Evolutionary conservation across 2,888 invertebrate species (phyloP).

Genomic region (Hydrotaea cyrtoneurina): DNA sequence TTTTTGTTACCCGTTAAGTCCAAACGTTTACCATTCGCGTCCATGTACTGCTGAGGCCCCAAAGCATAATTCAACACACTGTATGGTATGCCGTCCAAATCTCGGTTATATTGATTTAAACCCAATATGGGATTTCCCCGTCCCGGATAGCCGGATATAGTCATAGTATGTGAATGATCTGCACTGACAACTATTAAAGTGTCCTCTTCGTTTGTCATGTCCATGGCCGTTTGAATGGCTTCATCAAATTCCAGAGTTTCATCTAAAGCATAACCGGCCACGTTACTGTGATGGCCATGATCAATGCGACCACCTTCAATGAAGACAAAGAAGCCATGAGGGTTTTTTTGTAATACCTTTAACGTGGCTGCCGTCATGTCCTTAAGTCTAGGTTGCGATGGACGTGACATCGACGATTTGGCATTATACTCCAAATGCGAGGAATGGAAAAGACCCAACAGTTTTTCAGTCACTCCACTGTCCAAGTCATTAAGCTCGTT

Average conservation of each 20-base stretch:
- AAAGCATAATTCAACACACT: slow-evolving; percentile 88
- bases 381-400: slow-evolving; percentile 83
- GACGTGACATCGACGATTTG: slow-evolving; percentile 76
- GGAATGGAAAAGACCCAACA: slow-evolving; percentile 83
- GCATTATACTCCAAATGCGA: slow-evolving; percentile 83
- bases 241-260: slow-evolving; percentile 89
- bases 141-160: slow-evolving; percentile 87
- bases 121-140: slow-evolving; percentile 83
- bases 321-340: slow-evolving; percentile 83
- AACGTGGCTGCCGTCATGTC: slow-evolving; percentile 86
- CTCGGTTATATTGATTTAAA: slow-evolving; percentile 73
- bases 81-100: slow-evolving; percentile 81
- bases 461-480: slow-evolving; percentile 80
- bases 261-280: slow-evolving; percentile 86
- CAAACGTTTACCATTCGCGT: slow-evolving; percentile 71
- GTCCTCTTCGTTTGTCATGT: slow-evolving; percentile 85
- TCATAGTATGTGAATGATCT: slow-evolving; percentile 90
- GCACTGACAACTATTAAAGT: slow-evolving; percentile 90
- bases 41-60: slow-evolving; percentile 82
- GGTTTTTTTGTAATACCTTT: slow-evolving; percentile 82
- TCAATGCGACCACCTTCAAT: slow-evolving; percentile 88
- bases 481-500: slow-evolving; percentile 82
- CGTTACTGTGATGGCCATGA: slow-evolving; percentile 87
- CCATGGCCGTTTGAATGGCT: slow-evolving; percentile 84
- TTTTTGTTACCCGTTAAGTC: slow-evolving; percentile 68